Conservation (phyloP, 2,113 vertebrate genomes). For the Lates calcarifer region DNA sequence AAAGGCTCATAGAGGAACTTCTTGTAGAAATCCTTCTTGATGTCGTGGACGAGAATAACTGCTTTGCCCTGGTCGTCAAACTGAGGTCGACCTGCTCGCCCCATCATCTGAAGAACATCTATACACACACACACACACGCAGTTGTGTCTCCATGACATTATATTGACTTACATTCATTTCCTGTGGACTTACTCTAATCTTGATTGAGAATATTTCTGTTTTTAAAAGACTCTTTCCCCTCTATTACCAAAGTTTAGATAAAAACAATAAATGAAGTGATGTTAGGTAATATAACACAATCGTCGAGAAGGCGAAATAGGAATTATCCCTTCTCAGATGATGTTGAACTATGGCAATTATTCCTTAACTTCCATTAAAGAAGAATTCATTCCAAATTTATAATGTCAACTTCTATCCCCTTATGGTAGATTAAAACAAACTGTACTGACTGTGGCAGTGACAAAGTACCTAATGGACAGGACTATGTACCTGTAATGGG, state of each 20-base stretch:
- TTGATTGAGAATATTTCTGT: too few relatives aligned
- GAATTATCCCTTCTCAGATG: neutral
- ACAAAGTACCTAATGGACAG: neutral
- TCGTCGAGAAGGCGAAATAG: too few relatives aligned
- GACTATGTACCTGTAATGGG: conserved; percentile 93
- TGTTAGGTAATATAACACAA: neutral
- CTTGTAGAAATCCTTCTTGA: conserved; percentile 99
- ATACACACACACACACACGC: conserved; percentile 36
- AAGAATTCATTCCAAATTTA: neutral
- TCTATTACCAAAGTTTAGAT: too few relatives aligned
- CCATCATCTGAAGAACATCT: conserved; percentile 99
- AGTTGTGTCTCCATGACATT: too few relatives aligned
- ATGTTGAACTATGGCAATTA: neutral
- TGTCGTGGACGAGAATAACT: conserved; percentile 98
- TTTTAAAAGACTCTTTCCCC: too few relatives aligned
- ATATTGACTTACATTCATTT: too few relatives aligned
- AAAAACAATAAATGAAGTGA: neutral
- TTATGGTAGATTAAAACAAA: neutral
- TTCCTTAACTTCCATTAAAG: neutral
- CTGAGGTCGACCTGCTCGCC: conserved; percentile 95
- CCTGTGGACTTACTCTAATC: too few relatives aligned
- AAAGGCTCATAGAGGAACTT: conserved; percentile 99
- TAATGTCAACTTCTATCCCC: neutral
- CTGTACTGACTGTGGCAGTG: neutral
- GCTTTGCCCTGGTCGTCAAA: conserved; percentile 99